Base-by-base conservation (phyloP, 2,797 vertebrate species). In the Nyctibius grandis region DNA sequence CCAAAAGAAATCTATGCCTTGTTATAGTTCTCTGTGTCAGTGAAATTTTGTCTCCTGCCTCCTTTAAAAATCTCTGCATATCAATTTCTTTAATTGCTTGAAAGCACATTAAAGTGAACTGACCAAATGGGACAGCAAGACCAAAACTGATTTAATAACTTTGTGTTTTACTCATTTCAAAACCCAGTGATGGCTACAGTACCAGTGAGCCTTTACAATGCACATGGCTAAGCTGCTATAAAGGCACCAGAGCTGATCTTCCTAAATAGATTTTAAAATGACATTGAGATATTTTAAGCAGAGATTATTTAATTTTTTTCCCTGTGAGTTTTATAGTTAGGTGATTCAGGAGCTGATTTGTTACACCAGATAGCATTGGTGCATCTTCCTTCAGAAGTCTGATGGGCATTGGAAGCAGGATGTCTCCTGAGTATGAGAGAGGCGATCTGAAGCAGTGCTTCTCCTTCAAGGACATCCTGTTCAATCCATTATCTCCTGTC, bases 111-210 rank as follows among this genome's bases (percentile, higher is more conserved):
- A 87, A 81, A 85, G 80, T 42, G 85, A 84, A 91, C 44, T 40
- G 57, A 89, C 84, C 85, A 92, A 96, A 78, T 23, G 59, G 59
- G 84, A 64, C 77, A 82, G 69, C 73, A 91, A 83, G 85, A 95
- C 57, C 75, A 88, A 96, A 95, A 83, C 75, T 93, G 97, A 97
- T 97, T 96, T 97, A 97, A 96, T 96, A 96, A 97, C 96, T 97
- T 96, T 88, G 82, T 60, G 33, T 89, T 96, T 82, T 81, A 83
- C 67, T 93, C 74, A 87, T 97, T 96, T 93, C 85, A 75, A 96
- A 95, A 86, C 72, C 68, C 65, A 95, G 94, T 40, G 87, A 91
- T 75, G 86, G 90, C 81, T 95, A 78, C 89, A 67, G 70, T 84
- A 92, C 86, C 86, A 88, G 68, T 45, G 90, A 97, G 87, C 96